Percentiles rank a stretch among this genome's conserved stretches.
These are phyloP conservation scores for Aquatica leii DNA, from an alignment of 2,888 invertebrate genomes.

Conservation along the genomic window DNA sequence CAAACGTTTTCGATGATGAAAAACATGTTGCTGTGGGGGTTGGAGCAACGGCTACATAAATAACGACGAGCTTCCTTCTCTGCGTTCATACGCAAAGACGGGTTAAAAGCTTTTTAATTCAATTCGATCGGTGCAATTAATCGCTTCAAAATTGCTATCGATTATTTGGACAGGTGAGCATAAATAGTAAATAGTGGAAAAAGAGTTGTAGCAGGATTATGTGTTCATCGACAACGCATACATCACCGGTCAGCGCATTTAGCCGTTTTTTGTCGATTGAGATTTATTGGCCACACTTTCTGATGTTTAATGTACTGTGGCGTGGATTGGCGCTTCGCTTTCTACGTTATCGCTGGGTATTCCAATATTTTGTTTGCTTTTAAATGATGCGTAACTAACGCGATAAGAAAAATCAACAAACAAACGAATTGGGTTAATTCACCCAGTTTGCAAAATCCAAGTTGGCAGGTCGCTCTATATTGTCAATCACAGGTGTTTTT, in stretches of 20 bases:
- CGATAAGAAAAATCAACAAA: constrained; percentile 18
- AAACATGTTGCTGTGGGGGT: too few relatives aligned
- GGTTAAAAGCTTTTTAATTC: too few relatives aligned
- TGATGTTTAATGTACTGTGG: constrained; percentile 44
- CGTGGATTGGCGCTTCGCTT: constrained; percentile 34
- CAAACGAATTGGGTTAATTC: neutral
- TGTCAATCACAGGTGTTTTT: neutral
- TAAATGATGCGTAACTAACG: constrained; percentile 30
- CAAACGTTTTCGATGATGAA: too few relatives aligned
- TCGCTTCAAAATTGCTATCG: too few relatives aligned
- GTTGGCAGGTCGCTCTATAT: neutral
- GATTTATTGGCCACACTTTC: constrained; percentile 41
- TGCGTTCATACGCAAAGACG: too few relatives aligned
- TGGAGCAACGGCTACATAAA: too few relatives aligned
- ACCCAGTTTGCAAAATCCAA: too few relatives aligned
- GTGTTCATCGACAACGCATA: constrained; percentile 42
- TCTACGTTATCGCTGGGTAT: constrained; percentile 25
- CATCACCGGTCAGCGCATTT: constrained; percentile 41
- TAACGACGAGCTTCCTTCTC: too few relatives aligned
- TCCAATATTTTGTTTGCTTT: constrained; percentile 29
- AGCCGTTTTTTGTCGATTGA: constrained; percentile 38
- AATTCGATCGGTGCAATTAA: too few relatives aligned
- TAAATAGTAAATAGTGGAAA: too few relatives aligned
- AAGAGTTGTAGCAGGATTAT: constrained; percentile 25
- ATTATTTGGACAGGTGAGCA: too few relatives aligned